A percentile compares a stretch with the other conserved stretches of the same genome.
These are phyloP conservation scores for Orius insidiosus DNA, from an alignment of 1,140 invertebrate species.

Conservation along the genomic window DNA sequence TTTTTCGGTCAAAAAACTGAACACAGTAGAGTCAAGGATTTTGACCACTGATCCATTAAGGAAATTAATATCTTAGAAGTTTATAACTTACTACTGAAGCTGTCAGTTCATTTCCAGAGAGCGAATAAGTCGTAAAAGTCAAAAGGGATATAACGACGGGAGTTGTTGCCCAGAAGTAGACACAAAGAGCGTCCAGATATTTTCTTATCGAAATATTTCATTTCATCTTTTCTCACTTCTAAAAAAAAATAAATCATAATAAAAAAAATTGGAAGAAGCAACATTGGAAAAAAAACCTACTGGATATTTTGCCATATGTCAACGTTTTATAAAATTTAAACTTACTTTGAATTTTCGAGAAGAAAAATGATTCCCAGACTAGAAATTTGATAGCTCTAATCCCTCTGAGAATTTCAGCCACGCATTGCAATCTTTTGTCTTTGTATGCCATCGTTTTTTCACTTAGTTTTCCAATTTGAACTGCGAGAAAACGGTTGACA, in stretches of 20 bases:
- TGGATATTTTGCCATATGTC: neutral
- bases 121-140: constrained; percentile 77
- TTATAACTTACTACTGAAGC: constrained; percentile 54
- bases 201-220: constrained; percentile 68
- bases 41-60: no score
- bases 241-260: constrained; percentile 12
- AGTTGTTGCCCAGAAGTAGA: constrained; percentile 98
- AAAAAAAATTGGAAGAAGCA: constrained; percentile 2
- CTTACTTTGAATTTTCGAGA: constrained; percentile 37
- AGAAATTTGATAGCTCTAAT: constrained; percentile 83
- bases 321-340: constrained; percentile 7
- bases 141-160: constrained; percentile 85
- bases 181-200: constrained; percentile 96
- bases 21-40: neutral
- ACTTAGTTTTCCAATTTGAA: constrained; percentile 49
- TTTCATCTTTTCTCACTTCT: constrained; percentile 48
- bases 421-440: constrained; percentile 74
- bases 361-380: constrained; percentile 85
- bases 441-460: constrained; percentile 69
- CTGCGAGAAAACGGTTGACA: constrained; percentile 80
- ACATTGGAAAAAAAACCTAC: neutral
- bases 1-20: no score
- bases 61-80: neutral
- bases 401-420: constrained; percentile 73
- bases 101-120: constrained; percentile 61